Conservation (phyloP, 2,113 vertebrate species). For the Thinocorus orbignyianus region DNA sequence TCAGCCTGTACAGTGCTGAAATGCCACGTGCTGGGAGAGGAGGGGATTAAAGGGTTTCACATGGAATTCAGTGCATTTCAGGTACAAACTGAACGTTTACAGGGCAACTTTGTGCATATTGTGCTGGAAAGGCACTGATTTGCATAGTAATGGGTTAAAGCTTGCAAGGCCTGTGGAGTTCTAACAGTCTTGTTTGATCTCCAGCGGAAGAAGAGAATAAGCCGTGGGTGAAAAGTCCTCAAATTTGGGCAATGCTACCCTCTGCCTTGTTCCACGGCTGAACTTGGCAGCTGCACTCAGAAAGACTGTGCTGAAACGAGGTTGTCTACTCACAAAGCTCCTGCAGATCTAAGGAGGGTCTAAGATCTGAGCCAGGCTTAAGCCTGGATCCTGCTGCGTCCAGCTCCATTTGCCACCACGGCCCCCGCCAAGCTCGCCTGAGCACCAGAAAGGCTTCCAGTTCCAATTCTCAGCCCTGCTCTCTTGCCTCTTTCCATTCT, state of each 20-base stretch:
- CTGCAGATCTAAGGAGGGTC: neutral
- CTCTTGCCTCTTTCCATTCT: neutral
- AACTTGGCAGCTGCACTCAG: neutral
- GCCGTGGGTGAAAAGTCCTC: neutral
- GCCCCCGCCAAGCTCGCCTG: neutral
- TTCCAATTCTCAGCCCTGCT: neutral
- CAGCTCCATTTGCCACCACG: neutral
- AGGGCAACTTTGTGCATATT: accelerated
- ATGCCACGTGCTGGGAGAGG: neutral
- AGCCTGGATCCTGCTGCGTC: neutral
- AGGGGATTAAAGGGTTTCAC: neutral
- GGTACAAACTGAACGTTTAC: neutral
- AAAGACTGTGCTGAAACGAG: neutral
- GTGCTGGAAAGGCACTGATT: neutral
- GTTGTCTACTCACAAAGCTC: neutral
- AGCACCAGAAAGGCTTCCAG: neutral
- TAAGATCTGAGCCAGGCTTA: neutral
- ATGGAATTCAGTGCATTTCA: neutral
- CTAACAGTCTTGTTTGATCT: neutral
- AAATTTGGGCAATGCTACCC: neutral
- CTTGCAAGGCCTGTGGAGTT: neutral
- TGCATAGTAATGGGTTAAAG: neutral
- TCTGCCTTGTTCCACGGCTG: neutral
- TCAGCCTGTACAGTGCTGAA: accelerated
- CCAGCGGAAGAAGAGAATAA: neutral